These are phyloP conservation scores for Epizoanthus scotinus DNA, from an alignment of 92 coral and sea anemone genomes.

Conservation along the genomic window DNA sequence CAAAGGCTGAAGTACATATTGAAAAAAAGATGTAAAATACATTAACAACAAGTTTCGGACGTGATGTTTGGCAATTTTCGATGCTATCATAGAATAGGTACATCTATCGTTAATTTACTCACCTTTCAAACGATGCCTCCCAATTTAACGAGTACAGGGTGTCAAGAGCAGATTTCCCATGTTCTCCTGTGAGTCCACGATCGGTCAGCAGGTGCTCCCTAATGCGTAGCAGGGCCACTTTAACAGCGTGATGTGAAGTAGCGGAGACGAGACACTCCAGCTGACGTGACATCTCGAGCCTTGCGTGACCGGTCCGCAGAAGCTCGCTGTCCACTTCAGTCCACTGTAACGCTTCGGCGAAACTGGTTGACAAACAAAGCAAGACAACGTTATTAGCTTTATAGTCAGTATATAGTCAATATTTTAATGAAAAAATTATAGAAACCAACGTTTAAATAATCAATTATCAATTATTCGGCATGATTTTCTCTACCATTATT, in stretches of 20 bases:
- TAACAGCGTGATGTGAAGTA: conserved; percentile 79
- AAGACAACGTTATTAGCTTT: neutral
- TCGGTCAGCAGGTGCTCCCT: conserved; percentile 74
- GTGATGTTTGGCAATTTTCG: no score
- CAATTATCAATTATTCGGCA: no score
- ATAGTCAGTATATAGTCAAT: no score
- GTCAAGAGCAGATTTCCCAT: conserved; percentile 52
- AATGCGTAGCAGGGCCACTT: conserved; percentile 65
- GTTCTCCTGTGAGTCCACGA: conserved; percentile 33
- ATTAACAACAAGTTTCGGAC: no score
- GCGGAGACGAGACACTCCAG: conserved; percentile 69
- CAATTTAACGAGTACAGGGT: conserved; percentile 68
- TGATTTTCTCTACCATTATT: no score
- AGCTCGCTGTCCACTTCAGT: conserved; percentile 65
- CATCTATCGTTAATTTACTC: no score
- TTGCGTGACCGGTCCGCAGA: conserved; percentile 62
- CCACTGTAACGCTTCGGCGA: conserved; percentile 69
- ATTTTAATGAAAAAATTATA: no score
- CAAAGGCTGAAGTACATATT: no score
- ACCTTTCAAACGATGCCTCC: conserved; percentile 94
- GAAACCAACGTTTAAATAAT: no score
- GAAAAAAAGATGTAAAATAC: no score
- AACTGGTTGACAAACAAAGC: conserved; percentile 43
- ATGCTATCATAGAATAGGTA: no score
- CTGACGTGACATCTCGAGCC: conserved; percentile 55